Conservation (phyloP, 2,113 vertebrate genomes). For the Alouatta palliata region DNA sequence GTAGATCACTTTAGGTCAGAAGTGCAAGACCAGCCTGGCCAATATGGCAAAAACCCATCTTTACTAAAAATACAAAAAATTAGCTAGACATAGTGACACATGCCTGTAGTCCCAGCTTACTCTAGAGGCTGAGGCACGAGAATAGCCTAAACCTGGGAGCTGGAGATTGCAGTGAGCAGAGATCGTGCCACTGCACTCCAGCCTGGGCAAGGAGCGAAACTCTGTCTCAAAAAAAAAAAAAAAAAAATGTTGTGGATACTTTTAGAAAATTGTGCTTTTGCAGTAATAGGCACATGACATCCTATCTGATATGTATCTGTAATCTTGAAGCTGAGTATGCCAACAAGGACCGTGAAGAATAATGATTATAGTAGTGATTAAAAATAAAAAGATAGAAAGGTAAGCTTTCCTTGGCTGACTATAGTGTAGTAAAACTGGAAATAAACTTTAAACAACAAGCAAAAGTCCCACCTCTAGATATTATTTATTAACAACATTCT, state of each 20-base stretch:
- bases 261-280: slow-evolving; percentile 29
- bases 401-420: background rate
- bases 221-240: background rate
- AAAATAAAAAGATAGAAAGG: background rate
- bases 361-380: background rate
- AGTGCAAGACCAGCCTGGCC: no score
- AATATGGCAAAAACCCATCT: no score
- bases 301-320: background rate
- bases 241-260: background rate
- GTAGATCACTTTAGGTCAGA: no score
- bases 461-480: background rate
- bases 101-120: background rate
- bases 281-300: background rate
- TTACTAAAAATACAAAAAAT: no score
- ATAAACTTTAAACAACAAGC: slow-evolving; percentile 3
- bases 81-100: no score
- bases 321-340: background rate
- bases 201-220: background rate
- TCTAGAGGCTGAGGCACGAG: background rate
- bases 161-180: background rate
- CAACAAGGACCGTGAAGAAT: background rate
- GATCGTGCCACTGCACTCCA: background rate
- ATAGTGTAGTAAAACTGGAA: background rate
- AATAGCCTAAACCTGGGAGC: background rate
- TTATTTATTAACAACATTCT: background rate